Conservation (phyloP, 2,113 vertebrate species). For the Chamaetylas fuelleborni region DNA sequence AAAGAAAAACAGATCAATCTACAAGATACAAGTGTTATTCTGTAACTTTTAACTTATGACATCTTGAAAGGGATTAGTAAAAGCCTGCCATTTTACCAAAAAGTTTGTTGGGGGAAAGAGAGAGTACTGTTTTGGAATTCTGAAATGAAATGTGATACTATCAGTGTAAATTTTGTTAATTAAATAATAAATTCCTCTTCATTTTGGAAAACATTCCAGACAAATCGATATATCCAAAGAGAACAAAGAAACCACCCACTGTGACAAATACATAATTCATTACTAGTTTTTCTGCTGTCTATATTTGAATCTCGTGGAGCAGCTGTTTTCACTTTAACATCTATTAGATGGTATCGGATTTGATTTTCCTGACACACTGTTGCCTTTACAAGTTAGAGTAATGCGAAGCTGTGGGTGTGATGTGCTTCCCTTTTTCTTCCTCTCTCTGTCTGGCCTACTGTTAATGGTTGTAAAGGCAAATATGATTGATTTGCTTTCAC, state of each 20-base stretch:
- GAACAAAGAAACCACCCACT: not conserved
- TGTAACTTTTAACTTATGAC: rapidly evolving
- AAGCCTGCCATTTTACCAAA: not conserved
- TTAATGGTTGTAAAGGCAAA: not conserved
- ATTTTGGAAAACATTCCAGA: not conserved
- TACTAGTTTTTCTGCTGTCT: not conserved
- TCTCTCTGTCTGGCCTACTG: not conserved
- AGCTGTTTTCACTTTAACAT: not conserved
- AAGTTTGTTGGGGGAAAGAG: not conserved
- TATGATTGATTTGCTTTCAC: not conserved
- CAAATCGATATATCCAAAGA: not conserved
- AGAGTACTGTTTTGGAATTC: not conserved
- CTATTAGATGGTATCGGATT: not conserved
- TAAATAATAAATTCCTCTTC: not conserved
- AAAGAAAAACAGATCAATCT: not conserved
- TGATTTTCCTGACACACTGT: not conserved
- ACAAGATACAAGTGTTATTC: not conserved
- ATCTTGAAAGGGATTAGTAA: not conserved
- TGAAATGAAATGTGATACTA: not conserved
- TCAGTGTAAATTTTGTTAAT: not conserved
- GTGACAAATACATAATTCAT: not conserved
- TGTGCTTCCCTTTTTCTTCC: not conserved
- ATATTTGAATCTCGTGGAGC: not conserved
- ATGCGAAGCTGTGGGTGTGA: not conserved
- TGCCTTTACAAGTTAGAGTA: not conserved